These are phyloP conservation scores for Dermochelys coriacea DNA, from an alignment of 2,797 vertebrate genomes.

Conservation along the genomic window DNA sequence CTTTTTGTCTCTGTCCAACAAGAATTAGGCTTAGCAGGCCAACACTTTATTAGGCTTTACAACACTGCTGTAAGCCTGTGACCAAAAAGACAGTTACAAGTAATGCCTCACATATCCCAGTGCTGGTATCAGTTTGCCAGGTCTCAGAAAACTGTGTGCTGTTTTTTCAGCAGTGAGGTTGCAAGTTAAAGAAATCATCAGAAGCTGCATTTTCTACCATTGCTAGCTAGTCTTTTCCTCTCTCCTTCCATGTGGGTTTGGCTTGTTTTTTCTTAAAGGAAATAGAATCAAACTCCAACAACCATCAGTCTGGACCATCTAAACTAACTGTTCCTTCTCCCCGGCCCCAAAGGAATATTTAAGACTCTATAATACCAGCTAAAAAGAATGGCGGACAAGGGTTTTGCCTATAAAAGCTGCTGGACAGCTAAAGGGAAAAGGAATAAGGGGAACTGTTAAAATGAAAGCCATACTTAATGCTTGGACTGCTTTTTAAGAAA, in stretches of 20 bases:
- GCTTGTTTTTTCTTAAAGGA: not conserved
- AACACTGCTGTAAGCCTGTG: not conserved
- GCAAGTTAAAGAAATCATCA: not conserved
- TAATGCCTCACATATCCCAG: not conserved
- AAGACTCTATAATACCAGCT: not conserved
- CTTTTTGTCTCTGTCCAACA: not conserved
- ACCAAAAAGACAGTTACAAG: not conserved
- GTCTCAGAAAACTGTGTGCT: not conserved
- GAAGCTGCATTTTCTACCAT: not conserved
- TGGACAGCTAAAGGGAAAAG: not conserved
- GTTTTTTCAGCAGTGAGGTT: not conserved
- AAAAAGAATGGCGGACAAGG: not conserved
- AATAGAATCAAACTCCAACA: not conserved
- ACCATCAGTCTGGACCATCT: not conserved
- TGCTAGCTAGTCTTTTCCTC: slow-evolving; percentile 6
- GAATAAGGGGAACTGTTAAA: not conserved
- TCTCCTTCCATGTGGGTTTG: not conserved
- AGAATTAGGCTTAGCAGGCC: fast-evolving
- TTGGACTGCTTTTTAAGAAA: not conserved
- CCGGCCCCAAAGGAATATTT: not conserved
- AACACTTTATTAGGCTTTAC: not conserved
- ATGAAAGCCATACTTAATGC: not conserved
- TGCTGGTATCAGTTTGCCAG: not conserved
- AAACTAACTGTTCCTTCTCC: not conserved
- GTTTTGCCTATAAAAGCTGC: not conserved